Percentiles rank a stretch among this genome's conserved stretches.
Conservation (phyloP, 1,140 invertebrate genomes). For the Drosophila trapezifrons region DNA sequence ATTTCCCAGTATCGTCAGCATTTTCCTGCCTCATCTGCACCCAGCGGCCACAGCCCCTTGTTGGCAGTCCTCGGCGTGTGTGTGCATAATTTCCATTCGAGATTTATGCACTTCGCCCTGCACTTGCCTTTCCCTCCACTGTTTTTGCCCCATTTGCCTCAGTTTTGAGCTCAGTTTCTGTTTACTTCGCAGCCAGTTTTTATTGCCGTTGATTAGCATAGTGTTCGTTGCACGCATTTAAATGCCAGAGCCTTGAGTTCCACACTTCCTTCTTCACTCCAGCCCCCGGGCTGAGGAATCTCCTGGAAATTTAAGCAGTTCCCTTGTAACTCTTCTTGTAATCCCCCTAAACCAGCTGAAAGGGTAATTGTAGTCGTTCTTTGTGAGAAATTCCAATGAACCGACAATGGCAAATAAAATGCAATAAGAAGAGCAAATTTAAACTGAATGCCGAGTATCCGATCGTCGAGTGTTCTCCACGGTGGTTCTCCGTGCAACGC, state of each 20-base stretch:
- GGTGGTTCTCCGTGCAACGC: neutral
- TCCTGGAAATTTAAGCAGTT: too few species aligned
- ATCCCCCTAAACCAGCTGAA: too few species aligned
- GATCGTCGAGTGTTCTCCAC: neutral
- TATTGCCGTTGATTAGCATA: conserved; percentile 37
- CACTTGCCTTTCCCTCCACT: neutral
- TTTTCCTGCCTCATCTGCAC: neutral
- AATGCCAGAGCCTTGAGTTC: conserved; percentile 19
- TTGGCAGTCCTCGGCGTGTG: conserved; percentile 1
- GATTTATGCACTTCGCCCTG: conserved; percentile 36
- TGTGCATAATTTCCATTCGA: conserved; percentile 29
- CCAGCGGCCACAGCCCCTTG: too few species aligned
- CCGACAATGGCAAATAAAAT: too few species aligned
- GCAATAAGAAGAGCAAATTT: too few species aligned
- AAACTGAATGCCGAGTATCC: neutral
- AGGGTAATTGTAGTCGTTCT: too few species aligned
- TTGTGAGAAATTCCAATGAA: too few species aligned
- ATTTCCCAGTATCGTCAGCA: conserved; percentile 10
- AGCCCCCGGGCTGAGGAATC: too few species aligned
- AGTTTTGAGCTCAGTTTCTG: neutral
- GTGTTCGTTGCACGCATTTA: conserved; percentile 16
- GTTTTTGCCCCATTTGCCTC: neutral
- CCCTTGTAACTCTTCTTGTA: too few species aligned
- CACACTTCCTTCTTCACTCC: too few species aligned
- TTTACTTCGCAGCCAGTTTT: conserved; percentile 13